phyloP scores from a whole-genome alignment of 2,113 vertebrate genomes.

The Chloroceryle aenea region DNA sequence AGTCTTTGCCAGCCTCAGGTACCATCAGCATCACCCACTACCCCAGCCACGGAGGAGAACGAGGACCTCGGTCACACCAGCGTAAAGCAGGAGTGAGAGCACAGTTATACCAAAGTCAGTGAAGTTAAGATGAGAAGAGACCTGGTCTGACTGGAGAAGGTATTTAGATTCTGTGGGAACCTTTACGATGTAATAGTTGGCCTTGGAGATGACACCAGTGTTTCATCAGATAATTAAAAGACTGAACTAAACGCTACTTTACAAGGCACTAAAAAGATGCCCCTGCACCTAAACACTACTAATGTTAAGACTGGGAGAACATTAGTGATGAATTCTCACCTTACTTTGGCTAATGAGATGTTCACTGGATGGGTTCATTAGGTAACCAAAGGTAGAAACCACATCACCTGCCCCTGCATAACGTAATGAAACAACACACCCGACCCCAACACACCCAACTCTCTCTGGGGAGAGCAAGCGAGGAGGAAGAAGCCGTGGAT shows the following conservation, averaged over 20 bases:
- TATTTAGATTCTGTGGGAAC: neutral
- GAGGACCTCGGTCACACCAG: neutral
- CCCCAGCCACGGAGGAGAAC: neutral
- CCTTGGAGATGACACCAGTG: neutral
- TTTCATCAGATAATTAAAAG: neutral
- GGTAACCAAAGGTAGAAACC: neutral
- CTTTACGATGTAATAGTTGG: neutral
- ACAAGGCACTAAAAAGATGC: neutral
- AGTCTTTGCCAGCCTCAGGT: neutral
- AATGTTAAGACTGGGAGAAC: neutral
- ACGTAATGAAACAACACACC: neutral
- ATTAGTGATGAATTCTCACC: neutral
- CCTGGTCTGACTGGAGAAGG: neutral
- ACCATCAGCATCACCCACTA: neutral
- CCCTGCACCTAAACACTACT: neutral
- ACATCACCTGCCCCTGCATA: neutral
- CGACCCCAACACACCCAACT: neutral
- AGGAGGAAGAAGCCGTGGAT: neutral
- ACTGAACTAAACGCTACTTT: neutral
- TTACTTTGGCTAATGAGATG: neutral
- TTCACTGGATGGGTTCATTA: neutral
- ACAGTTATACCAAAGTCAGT: neutral
- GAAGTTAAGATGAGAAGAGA: neutral
- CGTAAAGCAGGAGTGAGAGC: neutral
- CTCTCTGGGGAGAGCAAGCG: neutral